Base-by-base conservation (phyloP, 2,888 invertebrate genomes). In the Trimorus sp. region DNA sequence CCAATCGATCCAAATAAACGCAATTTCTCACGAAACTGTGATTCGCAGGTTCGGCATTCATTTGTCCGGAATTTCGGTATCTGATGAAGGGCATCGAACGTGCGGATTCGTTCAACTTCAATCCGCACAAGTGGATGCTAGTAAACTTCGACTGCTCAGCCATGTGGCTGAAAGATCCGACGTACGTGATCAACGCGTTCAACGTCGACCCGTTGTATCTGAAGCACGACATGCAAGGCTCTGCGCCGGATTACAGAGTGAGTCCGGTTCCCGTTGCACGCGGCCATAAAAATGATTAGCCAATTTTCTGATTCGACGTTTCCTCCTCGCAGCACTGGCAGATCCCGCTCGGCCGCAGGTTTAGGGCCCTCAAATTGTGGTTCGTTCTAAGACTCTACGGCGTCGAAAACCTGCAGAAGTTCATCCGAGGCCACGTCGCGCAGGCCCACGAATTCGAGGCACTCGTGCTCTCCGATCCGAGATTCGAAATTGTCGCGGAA, bases 101-200 rank as follows among this genome's bases (percentile, higher is more conserved):
- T 79, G 98, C 98, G 0, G 97, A 98, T 89, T 99, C 99, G 0
- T 98, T 99, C 92, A 99, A 99, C 92, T 98, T 99, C 90, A 99
- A 99, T 91, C 99, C 99, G 0, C 99, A 99, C 92, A 99, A 99
- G 92, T 99, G 99, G 99, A 93, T 99, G 94, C 92, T 99, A 85
- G 98, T 99, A n/a, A 99, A 98, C 92, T 99, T 99, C 88, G 99
- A 99, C 92, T 99, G 99, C 90, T 99, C 99, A 11, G 96, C 99
- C 0, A 96, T 99, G 97, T 99, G 99, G 99, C 93, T 97, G 4
- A 97, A 97, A 88, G 95, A 97, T 89, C 97, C 97, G 83, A 94
- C 95, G 62, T 96, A 97, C 93, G 94, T 99, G 71, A 96, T 98
- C 0, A 96, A 98, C 88, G 98, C 99, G 0, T 97, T 99, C 92